These are phyloP conservation scores for Ceratosolen fusciceps DNA, from an alignment of 1,140 invertebrate species.

Conservation along the genomic window DNA sequence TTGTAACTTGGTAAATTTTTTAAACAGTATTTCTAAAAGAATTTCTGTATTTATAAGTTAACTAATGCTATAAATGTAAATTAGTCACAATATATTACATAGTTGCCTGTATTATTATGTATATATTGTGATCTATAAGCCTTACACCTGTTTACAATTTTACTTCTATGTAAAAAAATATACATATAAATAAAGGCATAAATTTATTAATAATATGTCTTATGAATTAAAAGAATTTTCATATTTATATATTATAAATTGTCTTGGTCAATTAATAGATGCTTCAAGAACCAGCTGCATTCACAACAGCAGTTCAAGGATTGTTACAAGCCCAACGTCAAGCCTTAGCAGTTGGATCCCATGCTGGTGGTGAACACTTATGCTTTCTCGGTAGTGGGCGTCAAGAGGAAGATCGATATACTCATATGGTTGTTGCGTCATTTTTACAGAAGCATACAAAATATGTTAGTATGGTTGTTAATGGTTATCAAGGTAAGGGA, in stretches of 20 bases:
- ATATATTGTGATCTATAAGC: too few relatives aligned
- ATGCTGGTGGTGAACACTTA: conserved; percentile 94
- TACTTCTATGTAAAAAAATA: too few relatives aligned
- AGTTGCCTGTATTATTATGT: too few relatives aligned
- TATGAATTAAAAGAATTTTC: conserved; percentile 30
- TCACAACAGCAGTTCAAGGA: conserved; percentile 94
- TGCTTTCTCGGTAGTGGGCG: conserved; percentile 97
- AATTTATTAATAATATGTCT: neutral
- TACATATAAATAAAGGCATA: too few relatives aligned
- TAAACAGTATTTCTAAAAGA: conserved; percentile 48
- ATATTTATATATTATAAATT: neutral
- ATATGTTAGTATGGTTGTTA: conserved; percentile 92
- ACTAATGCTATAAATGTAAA: too few relatives aligned
- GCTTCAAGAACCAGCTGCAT: conserved; percentile 95
- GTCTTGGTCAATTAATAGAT: conserved; percentile 74
- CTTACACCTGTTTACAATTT: too few relatives aligned
- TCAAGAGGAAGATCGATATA: conserved; percentile 95
- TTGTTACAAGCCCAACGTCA: conserved; percentile 91
- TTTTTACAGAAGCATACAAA: conserved; percentile 95
- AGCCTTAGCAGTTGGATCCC: conserved; percentile 88
- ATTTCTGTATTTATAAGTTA: too few relatives aligned
- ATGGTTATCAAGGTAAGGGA: conserved; percentile 88
- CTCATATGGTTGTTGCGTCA: conserved; percentile 98
- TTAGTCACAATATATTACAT: too few relatives aligned
- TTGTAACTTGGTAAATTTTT: conserved; percentile 83